phyloP scores from a whole-genome alignment of 2,113 vertebrate genomes.

The Stomatorhinus ivindoensis region DNA sequence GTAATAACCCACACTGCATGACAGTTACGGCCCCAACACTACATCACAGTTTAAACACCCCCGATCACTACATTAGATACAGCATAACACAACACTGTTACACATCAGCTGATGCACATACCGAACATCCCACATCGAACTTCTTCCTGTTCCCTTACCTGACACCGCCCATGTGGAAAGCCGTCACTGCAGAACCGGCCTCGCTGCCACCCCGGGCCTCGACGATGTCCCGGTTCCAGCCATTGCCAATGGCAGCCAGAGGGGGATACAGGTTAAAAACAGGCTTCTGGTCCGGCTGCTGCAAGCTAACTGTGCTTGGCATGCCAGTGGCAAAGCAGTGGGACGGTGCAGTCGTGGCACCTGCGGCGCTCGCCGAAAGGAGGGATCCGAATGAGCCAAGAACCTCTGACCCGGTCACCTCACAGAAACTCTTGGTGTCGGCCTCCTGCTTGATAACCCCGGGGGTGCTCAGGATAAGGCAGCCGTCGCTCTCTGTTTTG shows the following conservation, averaged over 20 bases:
- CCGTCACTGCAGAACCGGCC: constrained; percentile 55
- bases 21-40: background rate
- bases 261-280: constrained; percentile 73
- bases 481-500: constrained; percentile 82
- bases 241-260: constrained; percentile 61
- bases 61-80: background rate
- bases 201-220: constrained; percentile 59
- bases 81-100: background rate
- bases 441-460: constrained; percentile 84
- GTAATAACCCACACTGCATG: background rate
- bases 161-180: constrained; percentile 71
- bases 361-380: constrained; percentile 65
- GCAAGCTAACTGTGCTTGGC: constrained; percentile 50
- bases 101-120: background rate
- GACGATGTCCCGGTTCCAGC: constrained; percentile 70
- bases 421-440: constrained; percentile 68
- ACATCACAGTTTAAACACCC: background rate
- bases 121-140: background rate
- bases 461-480: constrained; percentile 71
- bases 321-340: constrained; percentile 74
- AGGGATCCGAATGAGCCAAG: constrained; percentile 30
- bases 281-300: constrained; percentile 84
- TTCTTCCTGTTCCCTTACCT: constrained; percentile 64
- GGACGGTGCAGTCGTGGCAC: constrained; percentile 67
- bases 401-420: constrained; percentile 58